phyloP scores from a whole-genome alignment of 30 jellyfish, hydroid and myxozoan species.

The Mastigias papua region DNA sequence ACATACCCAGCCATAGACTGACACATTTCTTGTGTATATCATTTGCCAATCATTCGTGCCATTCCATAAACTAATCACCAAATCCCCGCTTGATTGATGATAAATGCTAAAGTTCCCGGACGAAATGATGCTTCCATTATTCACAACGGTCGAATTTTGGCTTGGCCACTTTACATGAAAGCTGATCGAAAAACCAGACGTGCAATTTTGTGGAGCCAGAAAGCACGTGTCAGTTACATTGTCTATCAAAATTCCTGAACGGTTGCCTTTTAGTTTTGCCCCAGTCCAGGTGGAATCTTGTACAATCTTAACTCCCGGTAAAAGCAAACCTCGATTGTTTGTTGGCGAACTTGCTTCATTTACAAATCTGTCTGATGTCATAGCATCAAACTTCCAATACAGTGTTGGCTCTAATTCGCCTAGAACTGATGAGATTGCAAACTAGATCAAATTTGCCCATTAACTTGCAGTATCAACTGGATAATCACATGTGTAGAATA shows the following conservation, averaged over 20 bases:
- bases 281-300: neutral
- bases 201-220: slow-evolving; percentile 28
- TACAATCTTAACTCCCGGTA: slow-evolving; percentile 25
- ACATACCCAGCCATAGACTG: slow-evolving; percentile 42
- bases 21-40: slow-evolving; percentile 6
- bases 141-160: neutral
- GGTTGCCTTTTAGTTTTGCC: slow-evolving; percentile 38
- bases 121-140: slow-evolving; percentile 15
- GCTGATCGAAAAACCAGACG: slow-evolving; percentile 38
- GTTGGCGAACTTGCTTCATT: slow-evolving; percentile 27
- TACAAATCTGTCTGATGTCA: slow-evolving; percentile 11
- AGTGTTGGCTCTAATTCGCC: slow-evolving; percentile 23
- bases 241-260: slow-evolving; percentile 33
- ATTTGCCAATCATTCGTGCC: slow-evolving; percentile 52
- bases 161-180: slow-evolving; percentile 25
- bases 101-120: slow-evolving; percentile 46
- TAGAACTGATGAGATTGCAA: neutral
- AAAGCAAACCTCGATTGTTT: slow-evolving; percentile 18
- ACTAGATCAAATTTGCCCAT: neutral
- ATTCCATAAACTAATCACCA: slow-evolving; percentile 33
- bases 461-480: too few relatives aligned
- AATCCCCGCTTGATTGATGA: neutral
- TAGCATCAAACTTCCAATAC: slow-evolving; percentile 40
- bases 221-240: slow-evolving; percentile 38
- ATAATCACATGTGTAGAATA: too few relatives aligned